phyloP scores from a whole-genome alignment of 1,140 invertebrate species.

The Cydia strobilella region DNA sequence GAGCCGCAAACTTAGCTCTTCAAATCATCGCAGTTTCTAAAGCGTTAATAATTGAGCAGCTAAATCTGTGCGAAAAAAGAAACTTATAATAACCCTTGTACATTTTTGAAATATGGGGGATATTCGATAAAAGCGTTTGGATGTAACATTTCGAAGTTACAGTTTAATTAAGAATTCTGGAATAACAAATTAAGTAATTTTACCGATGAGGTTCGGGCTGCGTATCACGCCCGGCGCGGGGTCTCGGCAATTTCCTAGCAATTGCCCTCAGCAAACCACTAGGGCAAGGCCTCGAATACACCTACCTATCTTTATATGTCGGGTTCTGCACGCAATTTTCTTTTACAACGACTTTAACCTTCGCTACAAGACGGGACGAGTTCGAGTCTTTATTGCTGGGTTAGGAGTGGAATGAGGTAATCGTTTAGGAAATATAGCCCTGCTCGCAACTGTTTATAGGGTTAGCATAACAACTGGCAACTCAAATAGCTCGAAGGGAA shows the following conservation, averaged over 20 bases:
- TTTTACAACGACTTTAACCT: slow-evolving; percentile 19
- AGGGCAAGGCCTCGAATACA: slow-evolving; percentile 23
- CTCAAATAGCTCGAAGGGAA: neutral
- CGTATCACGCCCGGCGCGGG: neutral
- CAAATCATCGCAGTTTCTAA: neutral
- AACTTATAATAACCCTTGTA: slow-evolving; percentile 23
- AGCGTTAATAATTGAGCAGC: slow-evolving; percentile 19
- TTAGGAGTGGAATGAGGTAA: slow-evolving; percentile 4
- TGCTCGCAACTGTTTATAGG: neutral
- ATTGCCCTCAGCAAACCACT: slow-evolving; percentile 30
- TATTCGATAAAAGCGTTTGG: neutral
- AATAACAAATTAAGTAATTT: slow-evolving; percentile 28
- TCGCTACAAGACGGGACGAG: slow-evolving; percentile 15
- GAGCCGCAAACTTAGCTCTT: slow-evolving; percentile 9
- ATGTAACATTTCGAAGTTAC: slow-evolving; percentile 16
- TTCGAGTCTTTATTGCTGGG: slow-evolving; percentile 13
- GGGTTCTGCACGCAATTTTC: slow-evolving; percentile 23
- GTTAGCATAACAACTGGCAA: no score
- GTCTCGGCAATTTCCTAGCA: slow-evolving; percentile 29
- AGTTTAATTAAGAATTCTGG: slow-evolving; percentile 25
- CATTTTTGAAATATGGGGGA: slow-evolving; percentile 22
- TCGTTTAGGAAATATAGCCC: slow-evolving; percentile 12
- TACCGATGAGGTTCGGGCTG: neutral
- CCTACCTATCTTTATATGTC: slow-evolving; percentile 1
- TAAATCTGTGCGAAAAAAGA: slow-evolving; percentile 22